These are phyloP conservation scores for Macrosteles quadrilineatus DNA, from an alignment of 1,140 invertebrate genomes.

Conservation along the genomic window DNA sequence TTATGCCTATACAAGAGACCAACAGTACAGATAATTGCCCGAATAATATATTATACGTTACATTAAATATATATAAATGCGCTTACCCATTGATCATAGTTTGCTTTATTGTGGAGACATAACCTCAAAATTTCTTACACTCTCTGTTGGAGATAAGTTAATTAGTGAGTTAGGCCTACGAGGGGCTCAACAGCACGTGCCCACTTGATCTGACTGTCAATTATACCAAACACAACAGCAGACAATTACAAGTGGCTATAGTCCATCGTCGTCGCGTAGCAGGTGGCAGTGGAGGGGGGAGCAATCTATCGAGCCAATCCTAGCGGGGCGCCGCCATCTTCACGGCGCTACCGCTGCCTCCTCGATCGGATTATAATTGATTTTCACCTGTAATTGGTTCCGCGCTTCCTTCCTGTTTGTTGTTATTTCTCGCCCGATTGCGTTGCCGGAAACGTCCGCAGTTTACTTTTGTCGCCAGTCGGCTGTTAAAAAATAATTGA, in stretches of 20 bases:
- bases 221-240: constrained; percentile 19
- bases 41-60: no score
- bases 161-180: no score
- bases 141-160: no score
- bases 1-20: no score
- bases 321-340: constrained; percentile 11
- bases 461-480: constrained; percentile 2
- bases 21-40: no score
- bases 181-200: background rate
- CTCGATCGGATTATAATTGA: constrained; percentile 21
- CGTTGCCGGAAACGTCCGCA: background rate
- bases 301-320: constrained; percentile 29
- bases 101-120: no score
- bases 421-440: background rate
- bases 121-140: no score
- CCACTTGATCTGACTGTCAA: constrained; percentile 1
- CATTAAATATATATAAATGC: no score
- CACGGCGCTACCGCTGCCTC: background rate
- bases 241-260: background rate
- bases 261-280: background rate
- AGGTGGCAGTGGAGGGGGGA: background rate
- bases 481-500: background rate
- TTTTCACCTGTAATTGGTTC: constrained; percentile 25
- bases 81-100: no score
- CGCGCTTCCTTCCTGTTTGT: background rate